Evolutionary conservation across 2,113 vertebrate genomes (phyloP).

Genomic region (Anguilla japonica): DNA sequence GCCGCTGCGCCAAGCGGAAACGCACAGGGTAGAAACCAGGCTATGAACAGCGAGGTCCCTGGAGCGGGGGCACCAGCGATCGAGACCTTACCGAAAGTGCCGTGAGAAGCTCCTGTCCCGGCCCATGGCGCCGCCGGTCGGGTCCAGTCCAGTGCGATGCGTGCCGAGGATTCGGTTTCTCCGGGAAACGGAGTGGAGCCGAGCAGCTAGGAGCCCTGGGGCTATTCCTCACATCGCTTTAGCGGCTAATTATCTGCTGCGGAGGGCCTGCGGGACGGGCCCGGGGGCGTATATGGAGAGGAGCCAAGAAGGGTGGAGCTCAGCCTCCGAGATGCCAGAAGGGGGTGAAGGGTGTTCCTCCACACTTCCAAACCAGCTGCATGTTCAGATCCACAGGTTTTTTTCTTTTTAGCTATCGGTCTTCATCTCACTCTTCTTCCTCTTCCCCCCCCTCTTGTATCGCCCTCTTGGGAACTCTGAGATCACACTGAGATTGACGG

Average conservation of each 20-base stretch:
- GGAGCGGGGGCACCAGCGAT: slow-evolving; percentile 3
- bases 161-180: slow-evolving; percentile 40
- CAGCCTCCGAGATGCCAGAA: neutral
- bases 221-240: slow-evolving; percentile 1
- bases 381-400: slow-evolving; percentile 31
- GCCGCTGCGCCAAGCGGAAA: no score
- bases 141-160: slow-evolving; percentile 41
- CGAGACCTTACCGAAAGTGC: slow-evolving; percentile 83
- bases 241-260: neutral
- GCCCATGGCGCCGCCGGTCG: slow-evolving; percentile 76
- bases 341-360: slow-evolving; percentile 18
- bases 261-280: neutral
- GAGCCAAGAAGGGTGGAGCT: neutral
- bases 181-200: slow-evolving; percentile 35
- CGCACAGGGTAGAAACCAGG: no score
- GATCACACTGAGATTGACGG: neutral
- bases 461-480: neutral
- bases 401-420: neutral
- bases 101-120: slow-evolving; percentile 87
- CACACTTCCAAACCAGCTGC: slow-evolving; percentile 46
- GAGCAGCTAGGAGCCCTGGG: slow-evolving; percentile 5
- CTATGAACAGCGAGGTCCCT: slow-evolving; percentile 35
- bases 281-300: neutral
- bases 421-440: slow-evolving; percentile 34
- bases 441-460: slow-evolving; percentile 14